Evolutionary conservation across 53 echinoderm and acorn worm species (phyloP).

Genomic region (Glandiceps talaboti): DNA sequence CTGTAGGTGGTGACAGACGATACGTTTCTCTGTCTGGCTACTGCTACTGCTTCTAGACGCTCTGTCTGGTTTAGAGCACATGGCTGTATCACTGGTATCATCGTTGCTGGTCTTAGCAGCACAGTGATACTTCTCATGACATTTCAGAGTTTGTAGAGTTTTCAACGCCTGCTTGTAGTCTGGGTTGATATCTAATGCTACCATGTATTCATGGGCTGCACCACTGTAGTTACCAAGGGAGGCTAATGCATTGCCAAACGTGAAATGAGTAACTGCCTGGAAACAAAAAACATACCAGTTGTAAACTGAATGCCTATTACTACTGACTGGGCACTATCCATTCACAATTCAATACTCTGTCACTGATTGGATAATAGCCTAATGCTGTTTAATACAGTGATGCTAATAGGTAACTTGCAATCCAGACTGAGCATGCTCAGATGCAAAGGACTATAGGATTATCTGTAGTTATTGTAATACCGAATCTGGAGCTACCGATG

Average conservation of each 20-base stretch:
- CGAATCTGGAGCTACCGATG: too few relatives aligned
- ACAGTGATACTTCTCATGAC: conserved; percentile 17
- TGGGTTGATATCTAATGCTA: conserved; percentile 43
- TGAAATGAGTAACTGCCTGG: conserved; percentile 61
- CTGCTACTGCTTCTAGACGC: conserved; percentile 1
- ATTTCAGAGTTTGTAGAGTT: conserved; percentile 21
- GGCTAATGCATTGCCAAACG: conserved; percentile 60
- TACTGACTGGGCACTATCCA: too few relatives aligned
- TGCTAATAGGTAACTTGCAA: too few relatives aligned
- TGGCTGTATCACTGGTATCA: conserved; percentile 7
- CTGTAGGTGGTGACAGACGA: conserved; percentile 35
- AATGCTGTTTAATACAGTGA: too few relatives aligned
- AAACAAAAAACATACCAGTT: too few relatives aligned
- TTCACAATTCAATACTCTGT: too few relatives aligned
- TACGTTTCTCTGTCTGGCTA: conserved; percentile 28
- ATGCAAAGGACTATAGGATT: too few relatives aligned
- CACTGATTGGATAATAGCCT: too few relatives aligned
- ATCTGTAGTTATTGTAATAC: too few relatives aligned
- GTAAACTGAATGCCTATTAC: too few relatives aligned
- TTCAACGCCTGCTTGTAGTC: conserved; percentile 23
- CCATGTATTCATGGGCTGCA: conserved; percentile 48
- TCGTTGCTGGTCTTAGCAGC: background rate
- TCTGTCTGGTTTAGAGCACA: background rate
- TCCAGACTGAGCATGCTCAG: too few relatives aligned
- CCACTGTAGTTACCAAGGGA: conserved; percentile 32